phyloP scores from a whole-genome alignment of 2,888 invertebrate genomes.

The Agrochola macilenta region DNA sequence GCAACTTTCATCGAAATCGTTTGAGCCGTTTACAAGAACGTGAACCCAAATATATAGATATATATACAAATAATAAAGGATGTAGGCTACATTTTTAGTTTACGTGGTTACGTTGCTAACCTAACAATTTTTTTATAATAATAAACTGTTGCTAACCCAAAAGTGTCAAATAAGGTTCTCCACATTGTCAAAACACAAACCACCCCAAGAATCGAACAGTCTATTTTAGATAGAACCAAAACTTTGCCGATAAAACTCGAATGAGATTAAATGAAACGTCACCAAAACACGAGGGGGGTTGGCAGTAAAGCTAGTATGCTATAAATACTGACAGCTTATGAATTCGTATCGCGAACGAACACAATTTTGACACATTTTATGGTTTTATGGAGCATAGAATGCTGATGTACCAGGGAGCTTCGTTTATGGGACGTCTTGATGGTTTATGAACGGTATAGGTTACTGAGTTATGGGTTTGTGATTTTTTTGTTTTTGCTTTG shows the following conservation, averaged over 20 bases:
- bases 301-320: slow-evolving; percentile 44
- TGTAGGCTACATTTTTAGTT: neutral
- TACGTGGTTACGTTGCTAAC: neutral
- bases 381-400: slow-evolving; percentile 71
- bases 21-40: no score
- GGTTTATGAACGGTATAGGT: slow-evolving; percentile 35
- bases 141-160: neutral
- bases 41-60: no score
- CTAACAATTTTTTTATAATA: neutral
- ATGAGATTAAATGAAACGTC: slow-evolving; percentile 56
- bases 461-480: slow-evolving; percentile 27
- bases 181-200: neutral
- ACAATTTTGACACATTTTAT: slow-evolving; percentile 76
- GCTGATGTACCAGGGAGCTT: slow-evolving; percentile 69
- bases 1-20: no score
- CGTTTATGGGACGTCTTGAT: slow-evolving; percentile 60
- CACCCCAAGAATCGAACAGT: slow-evolving; percentile 33
- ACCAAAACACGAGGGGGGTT: slow-evolving; percentile 38
- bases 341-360: slow-evolving; percentile 71
- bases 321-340: slow-evolving; percentile 71
- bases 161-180: neutral
- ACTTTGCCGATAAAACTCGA: slow-evolving; percentile 54
- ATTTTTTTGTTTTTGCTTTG: slow-evolving; percentile 32
- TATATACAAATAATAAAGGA: no score
- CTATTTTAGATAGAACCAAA: slow-evolving; percentile 33